Evolutionary conservation across 2,888 invertebrate genomes (phyloP).

Genomic region (Calliopum simillimum): DNA sequence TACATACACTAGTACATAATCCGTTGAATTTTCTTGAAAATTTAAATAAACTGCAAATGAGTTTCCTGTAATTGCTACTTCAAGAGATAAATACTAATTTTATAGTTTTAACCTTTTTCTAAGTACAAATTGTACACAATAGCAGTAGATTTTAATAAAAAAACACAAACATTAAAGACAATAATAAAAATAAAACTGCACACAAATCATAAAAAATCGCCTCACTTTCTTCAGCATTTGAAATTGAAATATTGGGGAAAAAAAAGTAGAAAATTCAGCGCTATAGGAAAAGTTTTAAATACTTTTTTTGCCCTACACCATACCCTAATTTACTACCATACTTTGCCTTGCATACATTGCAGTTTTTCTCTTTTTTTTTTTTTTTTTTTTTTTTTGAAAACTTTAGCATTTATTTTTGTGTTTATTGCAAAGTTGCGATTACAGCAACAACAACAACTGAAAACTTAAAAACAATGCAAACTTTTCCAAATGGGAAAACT

Average conservation of each 20-base stretch:
- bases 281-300: not conserved
- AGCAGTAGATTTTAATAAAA: constrained; percentile 19
- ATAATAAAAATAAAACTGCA: not conserved
- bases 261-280: not conserved
- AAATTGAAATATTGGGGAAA: constrained; percentile 19
- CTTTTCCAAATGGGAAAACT: constrained; percentile 49
- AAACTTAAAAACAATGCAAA: constrained; percentile 11
- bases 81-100: constrained; percentile 3
- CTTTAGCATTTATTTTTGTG: not conserved
- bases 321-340: constrained; percentile 3
- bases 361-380: constrained; percentile 28
- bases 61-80: not conserved
- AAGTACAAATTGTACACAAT: constrained; percentile 4
- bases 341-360: not conserved
- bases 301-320: constrained; percentile 14
- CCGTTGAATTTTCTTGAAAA: not conserved
- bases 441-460: constrained; percentile 9
- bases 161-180: not conserved
- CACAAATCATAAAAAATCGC: constrained; percentile 27
- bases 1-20: too few relatives aligned
- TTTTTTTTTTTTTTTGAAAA: not conserved
- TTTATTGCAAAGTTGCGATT: constrained; percentile 28
- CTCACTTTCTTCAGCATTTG: constrained; percentile 14
- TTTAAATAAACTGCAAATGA: not conserved
- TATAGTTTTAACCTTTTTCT: not conserved